Base-by-base conservation (phyloP, 2,113 vertebrate genomes). In the Dipodomys ordii region DNA sequence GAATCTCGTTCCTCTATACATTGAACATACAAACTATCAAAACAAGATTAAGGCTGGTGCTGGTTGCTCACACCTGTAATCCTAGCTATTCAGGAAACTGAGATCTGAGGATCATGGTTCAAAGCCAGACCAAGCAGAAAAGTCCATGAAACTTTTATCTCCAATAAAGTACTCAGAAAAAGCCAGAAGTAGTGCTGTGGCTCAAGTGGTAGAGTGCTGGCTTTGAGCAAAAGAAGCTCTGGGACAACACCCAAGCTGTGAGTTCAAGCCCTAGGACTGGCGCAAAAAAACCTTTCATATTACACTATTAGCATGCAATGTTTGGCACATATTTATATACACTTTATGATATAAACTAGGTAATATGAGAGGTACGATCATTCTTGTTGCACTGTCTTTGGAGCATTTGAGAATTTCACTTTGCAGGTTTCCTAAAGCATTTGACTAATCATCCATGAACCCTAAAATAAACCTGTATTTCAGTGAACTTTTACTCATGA, bases 391-490 rank as follows among this genome's bases (percentile, higher is more conserved):
- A 62, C 15, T 65, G 28, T 76, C 77, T 87, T 32, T 69, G 60
- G 60, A 19, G 25, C 39, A 13, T 25, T 78, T 96, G 13, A 64
- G 49, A 8, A 68, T 85, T 89, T 84, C 32, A 71, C 67, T 28
- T 18, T 85, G 49, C 3, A 57, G 27, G 25, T 64, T 87, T 88
- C 80, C 76, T 87, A 87, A 72, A 93, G 67, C 35, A 88, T 77
- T 49, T 81, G 16, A 83, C 73, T 60, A 92, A 74, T 32, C 64
- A 72, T 39, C 64, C 22, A 32, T 65, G 65, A 85, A 7, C 39
- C 53, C 72, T 69, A 84, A 95, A 85, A 82, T 94, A 64, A 88
- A 88, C 10, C 1, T 67, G 32, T 23, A 53, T 60, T 81, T 84
- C 68, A 46, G 46, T 62, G 44, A 92, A 57, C 62, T 18, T 82